phyloP scores from a whole-genome alignment of 2,888 invertebrate species.

The Hypselothyrea guttata region DNA sequence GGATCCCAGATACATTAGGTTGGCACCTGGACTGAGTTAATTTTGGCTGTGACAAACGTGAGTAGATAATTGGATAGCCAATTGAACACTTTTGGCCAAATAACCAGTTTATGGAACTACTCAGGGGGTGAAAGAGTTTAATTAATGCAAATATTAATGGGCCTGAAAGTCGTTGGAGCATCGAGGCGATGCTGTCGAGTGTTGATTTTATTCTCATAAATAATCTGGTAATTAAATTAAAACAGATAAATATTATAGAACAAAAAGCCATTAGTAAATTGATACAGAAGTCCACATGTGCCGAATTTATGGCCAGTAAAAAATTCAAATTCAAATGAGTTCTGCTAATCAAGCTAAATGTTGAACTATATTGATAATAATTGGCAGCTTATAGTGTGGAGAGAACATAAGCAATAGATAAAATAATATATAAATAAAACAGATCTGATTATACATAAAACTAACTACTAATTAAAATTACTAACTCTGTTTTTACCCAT shows the following conservation, averaged over 20 bases:
- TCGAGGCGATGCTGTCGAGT: conserved; percentile 35
- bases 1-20: conserved; percentile 10
- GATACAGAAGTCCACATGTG: conserved; percentile 2
- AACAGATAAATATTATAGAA: conserved; percentile 15
- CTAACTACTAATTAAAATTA: too few relatives aligned
- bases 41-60: conserved; percentile 48
- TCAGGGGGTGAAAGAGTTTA: conserved; percentile 20
- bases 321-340: conserved; percentile 22
- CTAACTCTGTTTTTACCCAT: too few relatives aligned
- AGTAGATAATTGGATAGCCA: conserved; percentile 33
- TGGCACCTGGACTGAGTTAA: conserved; percentile 16
- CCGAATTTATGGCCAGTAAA: conserved; percentile 25
- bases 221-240: conserved; percentile 49
- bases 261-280: conserved; percentile 2
- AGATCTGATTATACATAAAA: too few relatives aligned
- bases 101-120: conserved; percentile 12
- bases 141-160: conserved; percentile 58
- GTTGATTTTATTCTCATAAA: conserved; percentile 48
- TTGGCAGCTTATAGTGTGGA: too few relatives aligned
- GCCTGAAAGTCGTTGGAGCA: conserved; percentile 40
- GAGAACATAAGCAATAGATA: too few relatives aligned
- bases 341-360: neutral
- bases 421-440: too few relatives aligned
- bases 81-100: conserved; percentile 15
- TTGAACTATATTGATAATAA: neutral